Evolutionary conservation across 2,113 vertebrate genomes (phyloP), one percentile per base, ranked within the genome.

Genomic region (Ptilorrhoa leucosticta): DNA sequence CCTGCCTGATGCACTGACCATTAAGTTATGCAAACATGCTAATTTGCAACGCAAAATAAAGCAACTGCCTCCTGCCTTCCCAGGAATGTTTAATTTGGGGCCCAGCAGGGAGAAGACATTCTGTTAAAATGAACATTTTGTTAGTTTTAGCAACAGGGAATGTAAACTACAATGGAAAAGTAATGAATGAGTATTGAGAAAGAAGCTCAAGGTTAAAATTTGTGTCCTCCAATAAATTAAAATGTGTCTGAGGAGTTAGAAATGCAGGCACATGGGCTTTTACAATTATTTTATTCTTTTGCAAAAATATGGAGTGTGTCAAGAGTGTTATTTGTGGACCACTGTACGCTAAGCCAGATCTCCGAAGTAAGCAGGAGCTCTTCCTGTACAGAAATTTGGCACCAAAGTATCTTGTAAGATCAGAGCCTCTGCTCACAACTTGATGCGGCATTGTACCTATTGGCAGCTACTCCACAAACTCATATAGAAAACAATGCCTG

Each of bases 11-110:
- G 64, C 69, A 82, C 86, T 89, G 93, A 86, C 87, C 92, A 89
- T 90, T 97, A 87, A 97, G 86, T 96, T 97, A 95, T 94, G 91
- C 95, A 97, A 97, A 96, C 92, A 96, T 94, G 93, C 53, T 96
- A 95, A 97, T 97, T 95, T 1, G 1, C 81, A 81, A 75, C 0
- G 1, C 68, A 91, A 83, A 91, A 94, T 94, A 96, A 87, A 96
- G 91, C 53, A 84, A 92, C 73, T 85, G 85, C 87, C 91, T 95
- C 85, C 89, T 94, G 93, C 73, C 66, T 93, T 93, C 93, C 91
- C 80, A 94, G 86, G 80, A 97, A 94, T 96, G 91, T 95, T 93
- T 94, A 65, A 94, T 83, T 84, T 94, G 78, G 85, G 92, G 92
- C 90, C 92, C 92, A 95, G 84, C 70, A 94, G 79, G 87, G 83